phyloP scores from a whole-genome alignment of 2,888 invertebrate species.

The Tanypteryx hageni region DNA sequence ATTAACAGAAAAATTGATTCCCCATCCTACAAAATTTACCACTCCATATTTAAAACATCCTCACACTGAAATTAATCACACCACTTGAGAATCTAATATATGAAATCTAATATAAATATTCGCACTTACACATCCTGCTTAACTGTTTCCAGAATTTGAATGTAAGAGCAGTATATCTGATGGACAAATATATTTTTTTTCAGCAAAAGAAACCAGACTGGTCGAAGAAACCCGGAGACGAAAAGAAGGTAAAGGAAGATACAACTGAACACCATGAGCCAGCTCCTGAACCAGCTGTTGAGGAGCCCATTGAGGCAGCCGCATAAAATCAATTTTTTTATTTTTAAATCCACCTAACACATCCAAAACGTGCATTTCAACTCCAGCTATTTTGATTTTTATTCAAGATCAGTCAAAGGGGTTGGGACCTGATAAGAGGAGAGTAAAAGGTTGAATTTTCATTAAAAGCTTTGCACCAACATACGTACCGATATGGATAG shows the following conservation, averaged over 20 bases:
- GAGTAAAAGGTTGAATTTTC: conserved; percentile 33
- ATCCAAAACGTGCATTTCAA: conserved; percentile 45
- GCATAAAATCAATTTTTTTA: conserved; percentile 51
- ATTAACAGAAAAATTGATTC: conserved; percentile 19
- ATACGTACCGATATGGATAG: conserved; percentile 19
- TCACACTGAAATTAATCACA: not conserved
- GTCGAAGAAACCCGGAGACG: conserved; percentile 91
- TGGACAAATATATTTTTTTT: conserved; percentile 74
- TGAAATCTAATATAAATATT: not conserved
- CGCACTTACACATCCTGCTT: not conserved
- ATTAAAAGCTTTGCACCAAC: conserved; percentile 52
- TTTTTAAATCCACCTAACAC: conserved; percentile 15
- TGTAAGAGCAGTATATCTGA: conserved; percentile 59
- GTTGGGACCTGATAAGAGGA: not conserved
- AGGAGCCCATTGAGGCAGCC: conserved; percentile 42
- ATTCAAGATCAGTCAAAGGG: not conserved
- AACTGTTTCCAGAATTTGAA: not conserved
- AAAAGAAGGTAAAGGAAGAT: conserved; percentile 91
- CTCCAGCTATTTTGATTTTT: conserved; percentile 21
- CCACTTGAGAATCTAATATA: not conserved
- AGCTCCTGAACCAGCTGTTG: conserved; percentile 70
- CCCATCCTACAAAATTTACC: not conserved
- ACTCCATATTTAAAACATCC: not conserved
- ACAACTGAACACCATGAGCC: conserved; percentile 87
- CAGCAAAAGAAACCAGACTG: conserved; percentile 95